phyloP scores from a whole-genome alignment of 2,113 vertebrate genomes.

The Etia nguti region DNA sequence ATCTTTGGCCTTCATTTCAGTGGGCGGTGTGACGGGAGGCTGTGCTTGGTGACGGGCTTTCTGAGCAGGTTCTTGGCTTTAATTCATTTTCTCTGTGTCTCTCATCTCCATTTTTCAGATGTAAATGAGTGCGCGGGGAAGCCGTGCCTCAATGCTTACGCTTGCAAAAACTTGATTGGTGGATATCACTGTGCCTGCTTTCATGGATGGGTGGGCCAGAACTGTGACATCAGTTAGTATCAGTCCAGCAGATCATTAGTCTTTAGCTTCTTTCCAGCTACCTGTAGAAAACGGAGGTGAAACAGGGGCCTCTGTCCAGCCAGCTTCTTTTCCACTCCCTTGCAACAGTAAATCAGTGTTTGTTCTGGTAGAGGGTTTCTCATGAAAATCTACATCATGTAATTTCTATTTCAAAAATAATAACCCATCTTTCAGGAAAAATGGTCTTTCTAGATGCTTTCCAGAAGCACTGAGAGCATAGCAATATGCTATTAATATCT shows the following conservation, averaged over 20 bases:
- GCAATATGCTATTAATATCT: background rate
- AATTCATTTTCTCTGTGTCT: conserved; percentile 30
- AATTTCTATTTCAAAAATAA: background rate
- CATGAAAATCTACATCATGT: background rate
- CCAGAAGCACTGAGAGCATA: background rate
- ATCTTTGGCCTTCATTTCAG: background rate
- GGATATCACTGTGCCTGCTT: conserved; percentile 97
- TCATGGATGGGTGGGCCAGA: conserved; percentile 91
- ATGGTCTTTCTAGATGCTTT: background rate
- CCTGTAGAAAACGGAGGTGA: background rate
- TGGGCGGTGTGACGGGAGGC: background rate
- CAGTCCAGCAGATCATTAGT: conserved; percentile 17
- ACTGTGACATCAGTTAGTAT: conserved; percentile 98
- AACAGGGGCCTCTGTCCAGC: background rate
- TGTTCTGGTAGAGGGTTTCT: background rate
- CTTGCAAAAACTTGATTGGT: conserved; percentile 99
- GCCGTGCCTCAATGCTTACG: conserved; percentile 93
- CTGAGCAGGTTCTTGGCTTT: conserved; percentile 42
- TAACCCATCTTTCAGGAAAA: background rate
- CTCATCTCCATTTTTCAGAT: conserved; percentile 79
- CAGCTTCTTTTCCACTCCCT: background rate
- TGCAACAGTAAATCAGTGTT: background rate
- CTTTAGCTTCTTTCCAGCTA: background rate
- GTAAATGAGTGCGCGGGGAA: conserved; percentile 91
- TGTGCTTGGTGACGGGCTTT: conserved; percentile 53